These are phyloP conservation scores for Apostichopus parvimensis DNA, from an alignment of 35 echinoderm and acorn worm species.

Conservation along the genomic window DNA sequence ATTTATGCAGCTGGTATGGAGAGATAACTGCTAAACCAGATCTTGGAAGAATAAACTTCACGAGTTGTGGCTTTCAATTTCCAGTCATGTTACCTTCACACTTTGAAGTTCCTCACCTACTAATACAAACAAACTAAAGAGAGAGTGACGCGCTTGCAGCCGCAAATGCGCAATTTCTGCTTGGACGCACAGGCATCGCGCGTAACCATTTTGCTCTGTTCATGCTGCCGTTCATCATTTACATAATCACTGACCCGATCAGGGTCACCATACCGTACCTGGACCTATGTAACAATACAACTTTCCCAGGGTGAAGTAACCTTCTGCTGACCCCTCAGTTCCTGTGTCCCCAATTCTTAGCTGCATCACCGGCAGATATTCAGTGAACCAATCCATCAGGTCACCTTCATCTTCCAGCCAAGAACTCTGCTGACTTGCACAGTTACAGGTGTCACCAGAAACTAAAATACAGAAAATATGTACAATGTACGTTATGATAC, in stretches of 20 bases:
- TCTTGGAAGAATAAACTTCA: no score
- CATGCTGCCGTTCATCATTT: not conserved
- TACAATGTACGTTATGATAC: no score
- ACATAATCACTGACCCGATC: not conserved
- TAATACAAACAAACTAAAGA: not conserved
- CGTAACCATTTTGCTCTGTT: not conserved
- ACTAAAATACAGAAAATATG: not conserved
- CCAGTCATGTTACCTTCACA: not conserved
- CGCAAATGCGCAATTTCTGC: not conserved
- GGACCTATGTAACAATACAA: constrained; percentile 60
- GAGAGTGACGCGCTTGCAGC: not conserved
- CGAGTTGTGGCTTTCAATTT: no score
- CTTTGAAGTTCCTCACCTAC: not conserved
- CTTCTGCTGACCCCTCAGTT: constrained; percentile 54
- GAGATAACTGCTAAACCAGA: no score
- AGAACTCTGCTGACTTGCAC: constrained; percentile 28
- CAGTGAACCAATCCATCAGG: constrained; percentile 43
- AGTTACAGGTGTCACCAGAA: constrained; percentile 64
- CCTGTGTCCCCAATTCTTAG: constrained; percentile 77
- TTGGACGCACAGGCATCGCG: not conserved
- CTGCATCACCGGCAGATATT: constrained; percentile 65
- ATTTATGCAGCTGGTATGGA: no score
- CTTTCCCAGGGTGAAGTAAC: constrained; percentile 57
- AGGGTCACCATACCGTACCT: constrained; percentile 28
- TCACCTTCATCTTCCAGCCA: constrained; percentile 57